Base-by-base conservation (phyloP, 2,888 invertebrate species). In the Pseudeuparius sepicola region DNA sequence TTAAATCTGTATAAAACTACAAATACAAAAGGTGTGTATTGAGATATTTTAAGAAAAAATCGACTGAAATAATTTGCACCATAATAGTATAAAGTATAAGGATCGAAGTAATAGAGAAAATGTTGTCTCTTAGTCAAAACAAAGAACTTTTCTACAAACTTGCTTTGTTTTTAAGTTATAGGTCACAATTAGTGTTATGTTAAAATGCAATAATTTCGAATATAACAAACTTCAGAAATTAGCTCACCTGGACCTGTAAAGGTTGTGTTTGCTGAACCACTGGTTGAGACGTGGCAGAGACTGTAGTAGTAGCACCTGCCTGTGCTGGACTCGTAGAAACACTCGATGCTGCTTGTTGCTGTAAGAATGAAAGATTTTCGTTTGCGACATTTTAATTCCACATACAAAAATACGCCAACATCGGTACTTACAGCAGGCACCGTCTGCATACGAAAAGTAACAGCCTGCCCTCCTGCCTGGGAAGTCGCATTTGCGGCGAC, bases 361-460 rank as follows among this genome's bases (percentile, higher is more conserved):
- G 18, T 4, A 2, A 32, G 24, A 24, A 29, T 14, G 16, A 35
- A 32, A 24, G 25, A 11, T 12, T 14, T 4, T 12, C 9, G 24
- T 20, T 14, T 29, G 10, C 4, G 11, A 26, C 9, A 7, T 20
- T 20, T 20, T 7, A 20, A 20, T 20, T 20, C 7, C 7, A 20
- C 20, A 20, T 7, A 7, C 9, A 20, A 26, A 4, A 24, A 31
- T 13, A 11, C 15, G 14, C 15, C 4, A 14, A 14, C 14, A 28
- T 20, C 14, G n/a, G n/a, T n/a, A n/a, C n/a, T n/a, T n/a, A n/a
- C n/a, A n/a, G 83, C 76, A 65, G 84, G 80, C 66, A 87, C 79
- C 56, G 87, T 79, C 67, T 87, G 85, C 65, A 88, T 76, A 60
- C 88, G 78, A 66, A 86, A 73, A 34, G 73, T 81, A 59, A 82